These are phyloP conservation scores for Chouioia cunea DNA, from an alignment of 2,888 invertebrate species.

Conservation along the genomic window DNA sequence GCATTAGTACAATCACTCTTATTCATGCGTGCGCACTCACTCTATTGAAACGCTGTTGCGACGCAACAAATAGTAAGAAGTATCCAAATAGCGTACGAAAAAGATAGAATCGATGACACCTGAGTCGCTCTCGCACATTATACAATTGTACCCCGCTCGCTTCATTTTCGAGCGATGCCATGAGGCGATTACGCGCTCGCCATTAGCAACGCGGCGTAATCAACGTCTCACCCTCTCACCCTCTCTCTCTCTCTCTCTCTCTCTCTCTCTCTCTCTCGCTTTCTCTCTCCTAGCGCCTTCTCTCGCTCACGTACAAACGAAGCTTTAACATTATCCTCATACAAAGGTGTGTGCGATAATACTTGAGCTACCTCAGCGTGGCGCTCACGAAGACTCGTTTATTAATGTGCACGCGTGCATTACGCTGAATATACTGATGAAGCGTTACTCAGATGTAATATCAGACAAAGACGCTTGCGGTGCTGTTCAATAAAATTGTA, in stretches of 20 bases:
- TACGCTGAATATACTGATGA: no score
- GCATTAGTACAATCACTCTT: no score
- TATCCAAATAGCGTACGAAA: background rate
- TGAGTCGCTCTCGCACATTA: background rate
- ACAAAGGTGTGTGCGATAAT: background rate
- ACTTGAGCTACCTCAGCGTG: background rate
- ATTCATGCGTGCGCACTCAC: no score
- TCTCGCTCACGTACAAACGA: background rate
- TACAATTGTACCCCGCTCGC: background rate
- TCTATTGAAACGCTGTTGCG: background rate
- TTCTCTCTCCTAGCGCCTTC: background rate
- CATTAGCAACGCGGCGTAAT: conserved; percentile 45
- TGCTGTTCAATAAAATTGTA: no score
- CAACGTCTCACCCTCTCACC: conserved; percentile 26
- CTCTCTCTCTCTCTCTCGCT: no score
- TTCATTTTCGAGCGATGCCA: conserved; percentile 33
- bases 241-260: conserved; percentile 4
- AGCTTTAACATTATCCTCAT: conserved; percentile 5
- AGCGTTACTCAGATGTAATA: no score
- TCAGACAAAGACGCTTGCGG: no score
- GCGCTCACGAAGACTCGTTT: conserved; percentile 22
- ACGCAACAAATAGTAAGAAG: background rate
- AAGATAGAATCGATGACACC: background rate
- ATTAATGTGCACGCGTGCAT: conserved; percentile 29
- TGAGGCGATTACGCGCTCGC: conserved; percentile 39